Conservation (phyloP, 2,113 vertebrate genomes). For the Vombatus ursinus region DNA sequence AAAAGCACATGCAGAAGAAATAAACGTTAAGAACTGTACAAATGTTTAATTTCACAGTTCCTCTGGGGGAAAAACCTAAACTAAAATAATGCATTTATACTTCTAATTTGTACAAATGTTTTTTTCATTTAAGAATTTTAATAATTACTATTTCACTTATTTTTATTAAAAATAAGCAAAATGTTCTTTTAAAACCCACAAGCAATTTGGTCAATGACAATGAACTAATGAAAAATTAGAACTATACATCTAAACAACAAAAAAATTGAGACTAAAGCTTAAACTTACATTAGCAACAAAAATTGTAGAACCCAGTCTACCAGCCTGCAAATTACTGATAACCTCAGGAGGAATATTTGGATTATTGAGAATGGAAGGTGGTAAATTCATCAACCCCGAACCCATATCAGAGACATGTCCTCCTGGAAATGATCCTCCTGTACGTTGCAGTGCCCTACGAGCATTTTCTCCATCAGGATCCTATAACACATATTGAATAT, state of each 20-base stretch:
- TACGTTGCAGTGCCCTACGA: constrained; percentile 93
- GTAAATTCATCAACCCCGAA: constrained; percentile 91
- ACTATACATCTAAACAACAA: constrained; percentile 42
- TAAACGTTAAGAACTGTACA: constrained; percentile 50
- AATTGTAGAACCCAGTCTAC: constrained; percentile 94
- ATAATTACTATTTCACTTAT: constrained; percentile 40
- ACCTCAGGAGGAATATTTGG: constrained; percentile 98
- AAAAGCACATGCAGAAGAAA: constrained; percentile 33
- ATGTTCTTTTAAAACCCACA: constrained; percentile 37
- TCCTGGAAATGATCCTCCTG: constrained; percentile 88
- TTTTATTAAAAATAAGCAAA: constrained; percentile 63
- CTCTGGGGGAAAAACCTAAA: not conserved
- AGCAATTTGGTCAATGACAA: constrained; percentile 50
- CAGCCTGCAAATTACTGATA: constrained; percentile 95
- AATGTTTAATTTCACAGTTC: constrained; percentile 51
- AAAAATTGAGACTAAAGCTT: constrained; percentile 61
- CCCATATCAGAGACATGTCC: constrained; percentile 91
- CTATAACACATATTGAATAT: constrained; percentile 81
- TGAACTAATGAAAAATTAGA: constrained; percentile 38
- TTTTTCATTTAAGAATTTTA: constrained; percentile 8
- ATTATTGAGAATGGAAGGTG: constrained; percentile 96
- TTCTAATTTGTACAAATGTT: constrained; percentile 6
- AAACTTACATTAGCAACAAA: constrained; percentile 97
- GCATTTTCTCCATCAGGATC: constrained; percentile 98
- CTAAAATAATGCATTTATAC: constrained; percentile 31